Conservation (phyloP, 2,888 invertebrate genomes). For the Chirona hameri region DNA sequence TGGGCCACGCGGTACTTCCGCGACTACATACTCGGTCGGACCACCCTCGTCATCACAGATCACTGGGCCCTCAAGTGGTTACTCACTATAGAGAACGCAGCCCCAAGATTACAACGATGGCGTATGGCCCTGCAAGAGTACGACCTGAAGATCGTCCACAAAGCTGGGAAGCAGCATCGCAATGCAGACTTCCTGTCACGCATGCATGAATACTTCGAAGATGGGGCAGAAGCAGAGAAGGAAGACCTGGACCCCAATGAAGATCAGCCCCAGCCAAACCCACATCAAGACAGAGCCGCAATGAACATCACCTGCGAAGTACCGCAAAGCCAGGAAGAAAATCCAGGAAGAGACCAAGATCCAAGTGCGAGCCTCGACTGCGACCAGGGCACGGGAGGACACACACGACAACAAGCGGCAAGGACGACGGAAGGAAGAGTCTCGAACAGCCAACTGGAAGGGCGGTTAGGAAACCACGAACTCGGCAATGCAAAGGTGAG, state of each 20-base stretch:
- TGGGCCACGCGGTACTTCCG: background rate
- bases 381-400: background rate
- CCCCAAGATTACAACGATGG: background rate
- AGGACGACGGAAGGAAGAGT: too few species aligned
- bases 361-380: background rate
- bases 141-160: too few species aligned
- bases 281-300: too few species aligned
- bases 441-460: too few species aligned
- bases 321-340: background rate
- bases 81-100: background rate
- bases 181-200: background rate
- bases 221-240: too few species aligned
- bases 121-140: background rate
- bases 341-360: background rate
- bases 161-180: background rate
- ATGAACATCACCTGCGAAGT: background rate
- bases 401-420: too few species aligned
- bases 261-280: too few species aligned
- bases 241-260: too few species aligned
- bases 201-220: background rate
- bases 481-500: background rate
- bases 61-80: background rate
- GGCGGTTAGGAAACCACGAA: too few species aligned
- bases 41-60: background rate
- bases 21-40: background rate